Evolutionary conservation across 2,888 invertebrate genomes (phyloP), one percentile per base, ranked within the genome.

Genomic region (Euplagia quadripunctaria): DNA sequence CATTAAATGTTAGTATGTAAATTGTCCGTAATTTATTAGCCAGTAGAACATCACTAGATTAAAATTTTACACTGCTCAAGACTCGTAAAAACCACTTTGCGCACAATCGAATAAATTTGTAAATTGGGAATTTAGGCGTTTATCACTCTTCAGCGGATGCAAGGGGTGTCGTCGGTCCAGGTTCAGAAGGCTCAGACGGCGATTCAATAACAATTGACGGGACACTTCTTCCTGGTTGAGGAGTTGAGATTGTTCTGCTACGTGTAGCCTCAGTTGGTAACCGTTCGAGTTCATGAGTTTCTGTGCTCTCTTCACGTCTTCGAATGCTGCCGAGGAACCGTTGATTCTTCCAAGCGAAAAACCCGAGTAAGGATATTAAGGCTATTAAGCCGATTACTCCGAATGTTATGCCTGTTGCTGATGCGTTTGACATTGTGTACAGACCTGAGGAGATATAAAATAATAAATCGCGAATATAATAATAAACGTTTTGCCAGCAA

Each of bases 341-440:
- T 14, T 91, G 86, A 68, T 90, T 91, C 84, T 91, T 93, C 94
- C 94, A 95, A 0, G 90, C 92, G 2, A 91, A 69, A 61, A 91
- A 86, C 0, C 89, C 93, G 0, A 94, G 85, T 2, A 90, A 70
- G 4, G 73, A 82, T 2, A 95, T 82, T 46, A 90, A 82, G 0
- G 82, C 79, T 0, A 86, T 82, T 3, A 93, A 86, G 3, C 88
- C 85, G 11, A 94, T 86, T 0, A 85, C 88, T 7, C 93, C 95
- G 42, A 94, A 87, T 3, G 91, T 90, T 68, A 95, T 90, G 9
- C 93, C 94, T 0, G 92, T 92, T 0, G 90, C 90, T 17, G 95
- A 94, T n/a, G 94, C 94, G 83, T 91, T 92, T 41, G 95, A 93
- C 91, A 95, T 91, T 78, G 91, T 88, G 86, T 93, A 92, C 68